Percentiles rank a stretch among this genome's conserved stretches.
Evolutionary conservation across 2,113 vertebrate species (phyloP).

Genomic region (Geococcyx californianus): DNA sequence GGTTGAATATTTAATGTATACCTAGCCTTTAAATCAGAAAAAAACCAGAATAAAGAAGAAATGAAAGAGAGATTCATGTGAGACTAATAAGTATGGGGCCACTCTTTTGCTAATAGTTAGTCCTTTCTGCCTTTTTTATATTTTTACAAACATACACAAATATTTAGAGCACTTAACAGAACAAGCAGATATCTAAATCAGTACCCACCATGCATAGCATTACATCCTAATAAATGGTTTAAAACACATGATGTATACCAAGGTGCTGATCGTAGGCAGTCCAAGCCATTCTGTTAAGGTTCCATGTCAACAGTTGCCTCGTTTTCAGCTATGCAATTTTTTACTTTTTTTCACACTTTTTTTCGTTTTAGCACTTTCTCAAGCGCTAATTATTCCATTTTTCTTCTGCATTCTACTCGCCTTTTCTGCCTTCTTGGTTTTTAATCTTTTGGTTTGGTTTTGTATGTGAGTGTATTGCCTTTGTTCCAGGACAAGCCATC

Average conservation of each 20-base stretch:
- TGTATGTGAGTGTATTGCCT: constrained; percentile 57
- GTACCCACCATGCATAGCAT: neutral
- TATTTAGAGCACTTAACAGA: neutral
- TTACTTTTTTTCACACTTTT: constrained; percentile 13
- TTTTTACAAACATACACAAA: constrained; percentile 17
- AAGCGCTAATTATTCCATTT: constrained; percentile 27
- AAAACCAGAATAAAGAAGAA: neutral
- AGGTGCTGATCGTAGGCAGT: neutral
- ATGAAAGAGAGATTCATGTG: neutral
- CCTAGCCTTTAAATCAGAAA: constrained; percentile 15
- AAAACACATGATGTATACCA: neutral
- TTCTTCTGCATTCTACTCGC: constrained; percentile 44
- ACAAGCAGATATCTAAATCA: constrained; percentile 14
- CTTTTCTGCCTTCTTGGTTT: constrained; percentile 65
- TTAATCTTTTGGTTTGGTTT: constrained; percentile 35
- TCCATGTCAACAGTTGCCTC: constrained; percentile 34
- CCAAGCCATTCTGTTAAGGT: constrained; percentile 29
- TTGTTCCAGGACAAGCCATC: constrained; percentile 73
- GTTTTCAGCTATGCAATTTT: constrained; percentile 45
- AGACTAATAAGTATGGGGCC: constrained; percentile 16
- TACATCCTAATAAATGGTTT: neutral
- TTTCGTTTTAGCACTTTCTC: constrained; percentile 56
- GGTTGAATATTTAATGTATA: constrained; percentile 12
- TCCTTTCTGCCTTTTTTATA: neutral
- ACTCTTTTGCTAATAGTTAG: constrained; percentile 23